Conservation (phyloP, 2,113 vertebrate genomes). For the Cynoglossus semilaevis region DNA sequence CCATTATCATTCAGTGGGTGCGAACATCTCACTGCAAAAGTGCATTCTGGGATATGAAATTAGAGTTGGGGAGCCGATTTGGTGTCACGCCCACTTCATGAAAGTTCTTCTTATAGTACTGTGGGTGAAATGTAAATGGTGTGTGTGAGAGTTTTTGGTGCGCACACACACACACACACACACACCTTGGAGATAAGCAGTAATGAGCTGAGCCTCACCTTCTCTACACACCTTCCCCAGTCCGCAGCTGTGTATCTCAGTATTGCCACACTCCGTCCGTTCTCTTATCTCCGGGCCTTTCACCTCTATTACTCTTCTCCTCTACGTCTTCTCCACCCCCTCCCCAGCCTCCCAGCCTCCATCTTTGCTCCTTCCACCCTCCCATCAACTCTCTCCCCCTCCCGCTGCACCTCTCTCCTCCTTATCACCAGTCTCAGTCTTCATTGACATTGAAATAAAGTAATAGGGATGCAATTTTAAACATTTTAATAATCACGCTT, state of each 20-base stretch:
- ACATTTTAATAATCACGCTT: conserved; percentile 8
- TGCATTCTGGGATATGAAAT: conserved; percentile 27
- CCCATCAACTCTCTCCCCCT: conserved; percentile 33
- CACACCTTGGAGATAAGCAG: conserved; percentile 61
- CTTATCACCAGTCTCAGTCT: conserved; percentile 26
- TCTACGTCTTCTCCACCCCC: conserved; percentile 24
- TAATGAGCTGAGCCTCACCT: conserved; percentile 68
- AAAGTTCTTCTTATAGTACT: conserved; percentile 37
- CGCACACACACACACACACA: conserved; percentile 19
- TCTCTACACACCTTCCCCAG: conserved; percentile 56
- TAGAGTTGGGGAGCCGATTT: conserved; percentile 12
- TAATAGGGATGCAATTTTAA: no score
- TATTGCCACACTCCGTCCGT: conserved; percentile 62
- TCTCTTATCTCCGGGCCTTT: conserved; percentile 66
- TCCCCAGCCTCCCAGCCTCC: conserved; percentile 34
- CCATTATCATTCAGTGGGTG: conserved; percentile 23
- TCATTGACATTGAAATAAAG: conserved; percentile 5
- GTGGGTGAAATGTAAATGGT: conserved; percentile 41
- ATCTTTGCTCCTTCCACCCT: conserved; percentile 36
- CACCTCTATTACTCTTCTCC: conserved; percentile 67
- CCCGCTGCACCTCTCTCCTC: conserved; percentile 19
- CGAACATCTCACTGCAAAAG: conserved; percentile 12
- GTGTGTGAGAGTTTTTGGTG: conserved; percentile 25
- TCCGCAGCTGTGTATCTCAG: conserved; percentile 57
- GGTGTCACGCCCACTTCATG: conserved; percentile 43